Evolutionary conservation across 2,888 invertebrate genomes (phyloP), one percentile per base, ranked within the genome.

Genomic region (Yponomeuta cagnagella): DNA sequence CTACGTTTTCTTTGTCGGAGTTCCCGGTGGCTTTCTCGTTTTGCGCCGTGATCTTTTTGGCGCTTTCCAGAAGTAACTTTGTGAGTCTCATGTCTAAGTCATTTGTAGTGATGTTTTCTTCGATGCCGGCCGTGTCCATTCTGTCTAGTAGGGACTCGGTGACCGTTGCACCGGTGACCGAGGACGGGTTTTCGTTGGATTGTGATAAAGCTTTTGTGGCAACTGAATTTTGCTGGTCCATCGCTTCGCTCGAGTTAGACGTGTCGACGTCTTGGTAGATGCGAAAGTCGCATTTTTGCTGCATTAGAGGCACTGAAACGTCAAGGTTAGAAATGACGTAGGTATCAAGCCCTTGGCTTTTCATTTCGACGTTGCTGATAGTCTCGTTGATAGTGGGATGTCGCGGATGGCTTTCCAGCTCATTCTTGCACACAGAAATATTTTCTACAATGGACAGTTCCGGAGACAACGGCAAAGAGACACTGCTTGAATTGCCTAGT

Each of bases 401-500:
- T n/a, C 77, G 73, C 15, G 77, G 77, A 6, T 75, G 64, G 72
- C 67, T 75, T 6, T 87, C 72, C 8, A 80, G 72, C 48, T 10
- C 64, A 12, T 83, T 84, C 76, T 83, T 85, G 68, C 77, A 83
- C 5, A 90, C 71, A 2, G 89, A 86, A 72, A 92, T 75, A 72
- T 87, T 88, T 80, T 90, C 90, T 4, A 91, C 90, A 10, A 90
- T 79, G 4, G 91, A 91, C 63, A 92, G 74, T 75, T 89, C 90
- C 3, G 91, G 91, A 30, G 91, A 92, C 43, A 82, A 73, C 0
- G 90, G 90, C 31, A 88, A 74, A 1, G 90, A 87, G 0, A 87
- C 72, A 72, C 78, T 87, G 73, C 88, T 90, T 0, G 88, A 88
- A 75, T 82, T 87, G 0, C 79, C 80, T 33, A 73, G 73, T 23